These are phyloP conservation scores for Drosophila tristis DNA, from an alignment of 1,140 invertebrate genomes.

Conservation along the genomic window DNA sequence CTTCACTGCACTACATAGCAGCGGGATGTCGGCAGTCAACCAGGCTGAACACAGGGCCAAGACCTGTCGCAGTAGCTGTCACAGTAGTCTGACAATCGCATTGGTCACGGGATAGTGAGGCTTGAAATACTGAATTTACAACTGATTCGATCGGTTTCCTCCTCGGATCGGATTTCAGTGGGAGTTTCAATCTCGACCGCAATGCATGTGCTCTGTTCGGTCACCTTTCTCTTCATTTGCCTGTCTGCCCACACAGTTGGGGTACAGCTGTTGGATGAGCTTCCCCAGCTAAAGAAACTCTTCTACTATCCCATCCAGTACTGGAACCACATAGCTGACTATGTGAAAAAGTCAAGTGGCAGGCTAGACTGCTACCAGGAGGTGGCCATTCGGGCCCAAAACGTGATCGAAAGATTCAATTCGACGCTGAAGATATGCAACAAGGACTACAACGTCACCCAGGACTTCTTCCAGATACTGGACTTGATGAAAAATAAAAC, in stretches of 20 bases:
- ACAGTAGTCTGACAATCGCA: conserved; percentile 23
- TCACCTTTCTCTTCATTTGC: not conserved
- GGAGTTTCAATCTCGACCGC: not conserved
- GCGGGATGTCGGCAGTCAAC: conserved; percentile 33
- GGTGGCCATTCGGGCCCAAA: not conserved
- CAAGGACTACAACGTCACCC: not conserved
- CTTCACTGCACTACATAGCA: conserved; percentile 52
- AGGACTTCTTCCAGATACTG: not conserved
- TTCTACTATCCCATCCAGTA: not conserved
- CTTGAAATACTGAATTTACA: conserved; percentile 28
- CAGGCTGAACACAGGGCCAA: conserved; percentile 24
- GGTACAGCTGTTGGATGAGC: not conserved
- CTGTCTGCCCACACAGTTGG: not conserved
- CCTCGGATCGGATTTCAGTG: not conserved
- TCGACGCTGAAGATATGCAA: not conserved
- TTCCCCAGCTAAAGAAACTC: not conserved
- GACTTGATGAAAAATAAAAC: not conserved
- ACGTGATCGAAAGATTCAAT: not conserved
- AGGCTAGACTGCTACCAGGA: no score
- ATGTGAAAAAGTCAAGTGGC: no score
- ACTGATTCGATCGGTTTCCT: not conserved
- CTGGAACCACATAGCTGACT: not conserved
- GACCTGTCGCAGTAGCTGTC: not conserved
- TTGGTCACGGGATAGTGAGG: conserved; percentile 18
- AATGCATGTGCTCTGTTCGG: not conserved